Evolutionary conservation across 2,888 invertebrate species (phyloP), one percentile per base, ranked within the genome.

Genomic region (Nemotelus pantherinus): DNA sequence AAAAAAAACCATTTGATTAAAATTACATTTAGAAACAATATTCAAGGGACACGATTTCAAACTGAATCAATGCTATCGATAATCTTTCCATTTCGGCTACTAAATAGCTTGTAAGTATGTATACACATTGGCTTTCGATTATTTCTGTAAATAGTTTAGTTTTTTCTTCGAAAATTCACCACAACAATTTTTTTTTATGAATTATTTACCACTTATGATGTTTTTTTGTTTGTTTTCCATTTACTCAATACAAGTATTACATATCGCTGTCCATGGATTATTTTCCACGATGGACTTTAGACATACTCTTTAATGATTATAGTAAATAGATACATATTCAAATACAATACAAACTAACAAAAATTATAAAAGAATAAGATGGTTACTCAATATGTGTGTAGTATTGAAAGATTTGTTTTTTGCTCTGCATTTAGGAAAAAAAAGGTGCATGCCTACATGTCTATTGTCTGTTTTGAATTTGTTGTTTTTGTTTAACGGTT

Each of bases 261-360:
- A 57, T 57, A 57, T 71, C n/a, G n/a, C 71, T 57, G 43, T 71
- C 47, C 55, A 55, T 48, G 50, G 53, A 68, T 45, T 47, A 65
- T 65, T 65, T 39, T 25, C 39, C 53, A 25, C 50, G 9, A 7
- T 50, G 44, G 10, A 68, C 7, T 68, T 68, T 50, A 68, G 39
- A 50, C 53, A 71, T 48, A 47, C 63, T 39, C 44, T 41, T 55
- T 25, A 71, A 55, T 71, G 44, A 71, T 71, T 43, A 71, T 71
- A 71, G 55, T 71, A 55, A 55, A 55, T 55, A 53, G 53, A 68
- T 68, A 68, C 25, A 25, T 68, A 50, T 50, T 50, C 53, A 43
- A 44, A 68, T 68, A 68, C 50, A 71, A 71, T 71, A 71, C 55
- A 71, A 71, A 71, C 71, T 71, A 71, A 71, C 71, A 71, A 71